Evolutionary conservation across 2,797 vertebrate genomes (phyloP), one percentile per base, ranked within the genome.

Genomic region (Acanthurus lineatus): DNA sequence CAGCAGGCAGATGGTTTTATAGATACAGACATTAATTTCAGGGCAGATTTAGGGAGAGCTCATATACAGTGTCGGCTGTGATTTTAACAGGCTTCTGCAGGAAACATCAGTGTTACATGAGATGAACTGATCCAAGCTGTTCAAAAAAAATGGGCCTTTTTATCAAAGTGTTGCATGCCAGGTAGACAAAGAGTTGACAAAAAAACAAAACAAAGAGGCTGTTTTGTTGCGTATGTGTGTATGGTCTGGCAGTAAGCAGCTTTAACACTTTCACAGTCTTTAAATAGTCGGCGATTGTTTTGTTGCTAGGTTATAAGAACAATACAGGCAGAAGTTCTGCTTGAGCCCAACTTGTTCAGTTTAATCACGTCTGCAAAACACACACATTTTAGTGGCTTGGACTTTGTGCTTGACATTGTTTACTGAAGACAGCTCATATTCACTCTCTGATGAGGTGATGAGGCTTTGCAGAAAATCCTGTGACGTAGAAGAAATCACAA

Each of bases 1-100:
- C 28, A 95, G 69, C 63, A 53, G 82, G 65, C 92, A 94, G 93
- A 93, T 95, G 91, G 91, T 89, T 93, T 93, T 85, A 86, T 90
- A 83, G 85, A 86, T 78, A 66, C 72, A 73, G 77, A 86, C 61
- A 69, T 83, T 87, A 57, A 79, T 82, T 88, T 83, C n/a, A 81
- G 72, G 84, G 70, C 86, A 79, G 70, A 82, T 87, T 88, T 81
- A 25, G 57, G 57, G 25, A 56, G 58, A 60, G 52, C 10, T 38
- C 49, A 63, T 44, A 35, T 40, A 63, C 44, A 42, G 28, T 19
- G 53, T 85, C 42, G 79, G 85, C 70, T 73, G 57, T 72, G 11
- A 67, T 75, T 65, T 67, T 57, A 20, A 32, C 28, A 32, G 28
- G 28, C 28, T 32, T 32, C 57, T 67, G 57, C 28, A 49, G 62